Conservation (phyloP, 2,888 invertebrate species). For the Pandemis cinnamomeana region DNA sequence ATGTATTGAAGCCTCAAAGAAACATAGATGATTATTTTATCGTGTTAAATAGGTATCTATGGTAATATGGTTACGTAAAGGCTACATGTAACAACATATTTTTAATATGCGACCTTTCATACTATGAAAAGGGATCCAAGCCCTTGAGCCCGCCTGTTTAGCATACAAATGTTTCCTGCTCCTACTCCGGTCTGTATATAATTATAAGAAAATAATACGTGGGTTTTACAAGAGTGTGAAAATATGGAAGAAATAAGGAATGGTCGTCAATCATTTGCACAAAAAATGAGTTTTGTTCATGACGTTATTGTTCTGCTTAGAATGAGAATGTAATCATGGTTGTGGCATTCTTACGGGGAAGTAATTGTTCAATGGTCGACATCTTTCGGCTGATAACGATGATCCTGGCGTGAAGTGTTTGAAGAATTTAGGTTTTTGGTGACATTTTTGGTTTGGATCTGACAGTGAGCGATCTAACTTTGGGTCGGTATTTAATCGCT, state of each 20-base stretch:
- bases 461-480: too few species aligned
- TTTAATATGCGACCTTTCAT: constrained; percentile 16
- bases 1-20: neutral
- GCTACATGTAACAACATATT: neutral
- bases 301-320: too few species aligned
- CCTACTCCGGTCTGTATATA: neutral
- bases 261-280: too few species aligned
- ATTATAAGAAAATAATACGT: constrained; percentile 37
- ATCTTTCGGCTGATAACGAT: too few species aligned
- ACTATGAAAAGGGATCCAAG: constrained; percentile 14
- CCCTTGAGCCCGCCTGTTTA: constrained; percentile 23
- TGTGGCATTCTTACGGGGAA: too few species aligned
- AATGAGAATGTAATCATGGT: too few species aligned
- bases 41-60: neutral
- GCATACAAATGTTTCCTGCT: constrained; percentile 17
- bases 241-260: neutral
- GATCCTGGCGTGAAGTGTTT: too few species aligned
- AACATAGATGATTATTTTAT: neutral
- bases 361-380: too few species aligned
- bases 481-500: too few species aligned
- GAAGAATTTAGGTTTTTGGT: too few species aligned
- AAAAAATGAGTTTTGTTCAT: too few species aligned
- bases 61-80: neutral
- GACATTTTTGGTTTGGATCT: too few species aligned
- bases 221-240: constrained; percentile 9